These are phyloP conservation scores for Ryuthela nishihirai DNA, from an alignment of 2,888 invertebrate species.

Conservation along the genomic window DNA sequence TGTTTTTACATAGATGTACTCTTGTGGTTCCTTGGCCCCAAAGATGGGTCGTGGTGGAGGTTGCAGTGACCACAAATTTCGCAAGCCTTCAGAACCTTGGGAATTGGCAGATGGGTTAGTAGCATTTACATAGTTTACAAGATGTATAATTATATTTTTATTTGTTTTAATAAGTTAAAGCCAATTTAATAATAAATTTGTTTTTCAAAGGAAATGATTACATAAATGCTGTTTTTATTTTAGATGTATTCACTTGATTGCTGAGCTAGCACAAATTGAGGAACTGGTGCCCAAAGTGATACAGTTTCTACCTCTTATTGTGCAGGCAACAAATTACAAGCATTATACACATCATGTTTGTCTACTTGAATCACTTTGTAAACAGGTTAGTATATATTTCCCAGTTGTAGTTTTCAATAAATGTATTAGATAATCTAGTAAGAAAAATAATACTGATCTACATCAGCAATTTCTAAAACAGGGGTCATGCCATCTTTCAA, in stretches of 20 bases:
- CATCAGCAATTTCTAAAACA: no score
- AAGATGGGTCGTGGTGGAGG: slow-evolving; percentile 55
- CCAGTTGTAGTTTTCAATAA: neutral
- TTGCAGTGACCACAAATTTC: slow-evolving; percentile 53
- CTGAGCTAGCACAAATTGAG: slow-evolving; percentile 52
- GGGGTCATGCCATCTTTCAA: neutral
- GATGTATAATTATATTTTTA: neutral
- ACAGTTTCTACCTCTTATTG: slow-evolving; percentile 51
- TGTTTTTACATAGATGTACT: slow-evolving; percentile 59
- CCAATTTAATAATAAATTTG: neutral
- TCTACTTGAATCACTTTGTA: slow-evolving; percentile 56
- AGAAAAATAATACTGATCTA: no score
- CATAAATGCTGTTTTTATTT: slow-evolving; percentile 24
- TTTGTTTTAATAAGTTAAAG: neutral
- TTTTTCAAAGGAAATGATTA: neutral
- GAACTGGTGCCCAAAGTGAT: slow-evolving; percentile 44
- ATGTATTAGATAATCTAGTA: neutral
- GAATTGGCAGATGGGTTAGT: slow-evolving; percentile 57
- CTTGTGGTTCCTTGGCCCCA: slow-evolving; percentile 57
- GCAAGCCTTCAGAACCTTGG: slow-evolving; percentile 56
- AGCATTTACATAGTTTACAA: neutral
- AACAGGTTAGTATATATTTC: slow-evolving; percentile 47
- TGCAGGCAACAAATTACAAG: slow-evolving; percentile 50
- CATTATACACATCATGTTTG: slow-evolving; percentile 56
- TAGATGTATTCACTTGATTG: slow-evolving; percentile 54